Base-by-base conservation (phyloP, 1,140 invertebrate genomes). In the Cyclina sinensis region DNA sequence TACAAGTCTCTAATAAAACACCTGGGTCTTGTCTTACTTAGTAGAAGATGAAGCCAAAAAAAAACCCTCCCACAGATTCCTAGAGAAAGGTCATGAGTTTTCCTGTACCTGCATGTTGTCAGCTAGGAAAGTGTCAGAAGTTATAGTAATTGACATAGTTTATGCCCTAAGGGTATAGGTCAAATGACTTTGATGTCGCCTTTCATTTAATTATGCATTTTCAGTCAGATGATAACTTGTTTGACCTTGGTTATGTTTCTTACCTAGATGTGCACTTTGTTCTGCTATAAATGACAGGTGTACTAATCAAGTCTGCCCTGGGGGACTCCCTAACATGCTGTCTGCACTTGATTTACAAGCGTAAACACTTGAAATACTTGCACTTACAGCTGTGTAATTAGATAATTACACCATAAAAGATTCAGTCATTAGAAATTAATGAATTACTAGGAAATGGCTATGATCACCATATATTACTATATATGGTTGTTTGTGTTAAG, bases 301-400 rank as follows among this genome's bases (percentile, higher is more conserved):
- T n/a, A 70, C 65, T 70, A 70, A 70, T 70, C 65, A 70, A 70
- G 65, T 5, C 4, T 37, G 32, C 65, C 65, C 65, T 37, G 4
- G 32, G n/a, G 27, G 65, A 35, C 65, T 30, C 4, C 14, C 18
- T 12, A 65, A 12, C 12, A 65, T 65, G n/a, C 62, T 35, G 24
- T 27, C 14, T 70, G 65, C 35, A 70, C 65, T 70, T 70, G 65
- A 70, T 70, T 70, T 70, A 37, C 27, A 27, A 11, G 2, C 27
- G 32, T 70, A 70, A 70, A 70, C 21, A 16, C 27, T 14, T 35
- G 65, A 70, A 65, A 65, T 30, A 70, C 32, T 62, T 62, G 24
- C 24, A 27, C 43, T 43, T 14, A 43, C 43, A 7, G 43, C 14
- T 43, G 43, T 7, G 9, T 18, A 11, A 54, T 54, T 54, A 18